Evolutionary conservation across 2,888 invertebrate genomes (phyloP).

Genomic region (Crematogaster levior): DNA sequence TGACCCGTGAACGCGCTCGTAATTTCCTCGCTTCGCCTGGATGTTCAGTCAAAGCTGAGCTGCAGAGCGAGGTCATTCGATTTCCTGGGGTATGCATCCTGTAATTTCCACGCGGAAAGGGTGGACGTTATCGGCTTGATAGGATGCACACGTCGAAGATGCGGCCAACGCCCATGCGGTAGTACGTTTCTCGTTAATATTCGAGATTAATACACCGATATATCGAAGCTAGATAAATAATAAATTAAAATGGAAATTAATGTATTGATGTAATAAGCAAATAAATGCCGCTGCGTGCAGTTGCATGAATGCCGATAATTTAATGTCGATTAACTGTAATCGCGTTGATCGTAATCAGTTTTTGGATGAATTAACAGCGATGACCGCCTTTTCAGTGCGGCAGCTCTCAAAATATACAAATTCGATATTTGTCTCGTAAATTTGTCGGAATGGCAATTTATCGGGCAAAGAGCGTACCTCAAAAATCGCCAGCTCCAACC

Average conservation of each 20-base stretch:
- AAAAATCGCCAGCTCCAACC: slow-evolving; percentile 12
- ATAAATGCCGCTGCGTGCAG: slow-evolving; percentile 40
- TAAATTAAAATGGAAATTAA: slow-evolving; percentile 36
- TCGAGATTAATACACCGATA: slow-evolving; percentile 40
- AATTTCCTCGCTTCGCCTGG: slow-evolving; percentile 47
- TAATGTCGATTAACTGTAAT: slow-evolving; percentile 52
- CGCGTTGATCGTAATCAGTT: slow-evolving; percentile 47
- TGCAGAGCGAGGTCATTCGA: slow-evolving; percentile 50
- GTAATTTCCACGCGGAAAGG: slow-evolving; percentile 54
- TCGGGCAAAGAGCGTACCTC: not conserved
- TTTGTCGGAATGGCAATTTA: slow-evolving; percentile 13
- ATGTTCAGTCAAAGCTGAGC: slow-evolving; percentile 46
- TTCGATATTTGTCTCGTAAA: slow-evolving; percentile 44
- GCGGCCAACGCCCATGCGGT: slow-evolving; percentile 24
- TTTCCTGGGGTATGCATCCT: slow-evolving; percentile 53
- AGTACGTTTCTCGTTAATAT: slow-evolving; percentile 39
- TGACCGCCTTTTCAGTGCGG: slow-evolving; percentile 41
- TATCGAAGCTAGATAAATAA: slow-evolving; percentile 31
- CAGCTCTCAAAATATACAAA: slow-evolving; percentile 44
- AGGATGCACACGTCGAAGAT: slow-evolving; percentile 37
- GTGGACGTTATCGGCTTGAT: slow-evolving; percentile 47
- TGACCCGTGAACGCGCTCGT: slow-evolving; percentile 49
- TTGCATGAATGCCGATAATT: slow-evolving; percentile 45
- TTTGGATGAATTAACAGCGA: slow-evolving; percentile 49
- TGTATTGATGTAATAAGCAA: slow-evolving; percentile 43